A percentile compares a stretch with the other conserved stretches of the same genome.
Evolutionary conservation across 2,797 vertebrate species (phyloP).

Genomic region (Danio choprae): DNA sequence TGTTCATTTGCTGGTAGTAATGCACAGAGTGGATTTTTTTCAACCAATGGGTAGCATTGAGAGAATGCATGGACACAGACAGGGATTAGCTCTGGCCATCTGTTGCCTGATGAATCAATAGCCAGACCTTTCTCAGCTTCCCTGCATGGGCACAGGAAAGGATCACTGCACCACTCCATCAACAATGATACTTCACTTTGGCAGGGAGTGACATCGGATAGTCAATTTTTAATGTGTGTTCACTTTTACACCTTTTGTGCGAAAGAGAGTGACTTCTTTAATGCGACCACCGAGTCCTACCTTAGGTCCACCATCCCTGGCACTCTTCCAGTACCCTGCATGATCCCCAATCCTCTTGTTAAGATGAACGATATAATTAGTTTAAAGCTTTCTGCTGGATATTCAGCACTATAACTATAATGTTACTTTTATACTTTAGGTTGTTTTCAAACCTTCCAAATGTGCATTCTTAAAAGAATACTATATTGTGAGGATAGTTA

Average conservation of each 20-base stretch:
- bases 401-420: neutral
- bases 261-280: neutral
- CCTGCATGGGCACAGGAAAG: constrained; percentile 49
- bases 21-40: neutral
- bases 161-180: constrained; percentile 36
- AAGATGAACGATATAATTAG: constrained; percentile 3
- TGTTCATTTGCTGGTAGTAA: constrained; percentile 33
- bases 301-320: neutral
- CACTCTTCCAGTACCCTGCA: neutral
- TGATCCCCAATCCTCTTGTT: neutral
- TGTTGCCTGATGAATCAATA: constrained; percentile 45
- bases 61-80: constrained; percentile 45
- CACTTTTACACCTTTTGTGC: constrained; percentile 12
- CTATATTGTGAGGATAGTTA: neutral
- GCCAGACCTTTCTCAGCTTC: constrained; percentile 53
- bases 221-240: constrained; percentile 34
- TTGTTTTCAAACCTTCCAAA: neutral
- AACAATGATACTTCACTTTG: constrained; percentile 11
- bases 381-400: neutral
- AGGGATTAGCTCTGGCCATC: constrained; percentile 52
- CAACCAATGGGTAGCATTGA: neutral
- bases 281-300: neutral
- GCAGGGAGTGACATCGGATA: constrained; percentile 22
- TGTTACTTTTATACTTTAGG: neutral
- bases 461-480: neutral